These are phyloP conservation scores for Microctonus hyperodae DNA, from an alignment of 2,888 invertebrate genomes.

Conservation along the genomic window DNA sequence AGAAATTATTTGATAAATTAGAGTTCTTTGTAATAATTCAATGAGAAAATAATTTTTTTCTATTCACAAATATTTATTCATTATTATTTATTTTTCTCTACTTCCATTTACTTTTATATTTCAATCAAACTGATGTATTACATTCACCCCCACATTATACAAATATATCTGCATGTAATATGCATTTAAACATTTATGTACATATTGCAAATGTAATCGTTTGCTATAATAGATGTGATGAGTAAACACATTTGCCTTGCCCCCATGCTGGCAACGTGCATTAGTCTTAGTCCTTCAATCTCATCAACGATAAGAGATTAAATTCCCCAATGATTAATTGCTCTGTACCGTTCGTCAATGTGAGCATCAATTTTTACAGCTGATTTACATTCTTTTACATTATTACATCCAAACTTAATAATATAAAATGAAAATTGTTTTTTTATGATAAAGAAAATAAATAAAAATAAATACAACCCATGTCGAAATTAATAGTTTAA, in stretches of 20 bases:
- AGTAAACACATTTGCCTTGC: constrained; percentile 3
- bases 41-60: not conserved
- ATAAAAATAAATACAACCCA: too few species aligned
- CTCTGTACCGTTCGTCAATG: not conserved
- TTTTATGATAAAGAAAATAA: too few species aligned
- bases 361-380: not conserved
- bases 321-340: constrained; percentile 1
- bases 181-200: not conserved
- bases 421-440: too few species aligned
- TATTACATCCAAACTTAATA: too few species aligned
- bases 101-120: not conserved
- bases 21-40: not conserved
- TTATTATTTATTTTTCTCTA: not conserved
- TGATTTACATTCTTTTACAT: not conserved
- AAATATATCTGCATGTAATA: not conserved
- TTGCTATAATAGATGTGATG: constrained; percentile 8
- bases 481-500: too few species aligned
- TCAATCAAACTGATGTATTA: not conserved
- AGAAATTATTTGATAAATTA: too few species aligned
- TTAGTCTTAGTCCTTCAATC: constrained; percentile 11
- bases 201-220: not conserved
- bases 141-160: not conserved
- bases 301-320: constrained; percentile 13
- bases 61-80: too few species aligned
- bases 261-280: not conserved